phyloP scores from a whole-genome alignment of 92 coral and sea anemone genomes.

The Paragorgia papillata region DNA sequence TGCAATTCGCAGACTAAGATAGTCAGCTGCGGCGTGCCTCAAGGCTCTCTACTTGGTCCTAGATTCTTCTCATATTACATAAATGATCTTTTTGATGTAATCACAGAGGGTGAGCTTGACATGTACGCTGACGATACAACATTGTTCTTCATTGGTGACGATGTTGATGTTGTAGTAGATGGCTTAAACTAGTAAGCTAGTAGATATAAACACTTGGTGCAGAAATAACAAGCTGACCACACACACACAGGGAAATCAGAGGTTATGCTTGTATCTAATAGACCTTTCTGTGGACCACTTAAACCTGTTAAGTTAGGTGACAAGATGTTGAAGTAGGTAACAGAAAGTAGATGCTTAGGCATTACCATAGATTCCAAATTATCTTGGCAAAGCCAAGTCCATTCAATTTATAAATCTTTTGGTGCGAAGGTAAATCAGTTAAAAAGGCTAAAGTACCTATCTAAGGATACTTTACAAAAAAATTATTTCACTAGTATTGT shows the following conservation, averaged over 20 bases:
- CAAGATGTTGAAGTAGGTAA: conserved; percentile 34
- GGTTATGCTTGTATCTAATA: conserved; percentile 43
- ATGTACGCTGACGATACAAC: conserved; percentile 57
- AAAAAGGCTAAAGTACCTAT: conserved; percentile 40
- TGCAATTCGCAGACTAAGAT: conserved; percentile 19
- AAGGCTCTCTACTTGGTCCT: conserved; percentile 56
- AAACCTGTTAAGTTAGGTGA: conserved; percentile 48
- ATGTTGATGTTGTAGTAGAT: conserved; percentile 39
- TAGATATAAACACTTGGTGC: conserved; percentile 43
- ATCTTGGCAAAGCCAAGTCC: conserved; percentile 48
- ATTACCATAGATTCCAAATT: conserved; percentile 41
- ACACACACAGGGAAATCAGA: conserved; percentile 50
- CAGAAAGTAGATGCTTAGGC: conserved; percentile 39
- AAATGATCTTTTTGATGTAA: conserved; percentile 24
- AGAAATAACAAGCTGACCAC: conserved; percentile 53
- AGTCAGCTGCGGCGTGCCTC: conserved; percentile 48
- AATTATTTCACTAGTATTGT: too few species aligned
- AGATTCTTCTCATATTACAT: conserved; percentile 19
- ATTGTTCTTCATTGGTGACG: conserved; percentile 20
- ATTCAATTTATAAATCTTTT: conserved; percentile 14
- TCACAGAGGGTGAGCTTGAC: conserved; percentile 39
- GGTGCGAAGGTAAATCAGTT: conserved; percentile 36
- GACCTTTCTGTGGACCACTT: conserved; percentile 45
- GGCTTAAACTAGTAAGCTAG: conserved; percentile 2
- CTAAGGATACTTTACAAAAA: conserved; percentile 28